Conservation (phyloP, 92 coral and sea anemone genomes). For the Siderastrea siderea region DNA sequence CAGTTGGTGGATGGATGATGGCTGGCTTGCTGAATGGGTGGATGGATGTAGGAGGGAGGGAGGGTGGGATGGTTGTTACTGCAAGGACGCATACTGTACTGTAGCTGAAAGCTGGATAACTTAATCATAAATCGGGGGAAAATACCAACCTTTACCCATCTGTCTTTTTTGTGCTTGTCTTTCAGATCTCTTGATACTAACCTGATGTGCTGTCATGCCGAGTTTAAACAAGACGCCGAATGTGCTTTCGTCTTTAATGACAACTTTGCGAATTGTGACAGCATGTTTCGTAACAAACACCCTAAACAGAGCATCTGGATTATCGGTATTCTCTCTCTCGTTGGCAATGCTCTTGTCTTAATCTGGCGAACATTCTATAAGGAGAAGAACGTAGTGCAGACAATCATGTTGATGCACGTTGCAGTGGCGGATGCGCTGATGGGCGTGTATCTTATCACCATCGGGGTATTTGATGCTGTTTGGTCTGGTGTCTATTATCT, state of each 20-base stretch:
- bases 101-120: not conserved
- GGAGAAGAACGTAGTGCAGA: constrained; percentile 62
- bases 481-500: constrained; percentile 79
- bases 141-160: not conserved
- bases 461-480: constrained; percentile 73
- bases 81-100: too few species aligned
- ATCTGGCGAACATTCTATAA: constrained; percentile 78
- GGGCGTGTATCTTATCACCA: constrained; percentile 78
- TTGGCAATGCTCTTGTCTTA: constrained; percentile 81
- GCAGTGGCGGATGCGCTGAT: constrained; percentile 86
- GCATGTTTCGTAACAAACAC: not conserved
- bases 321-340: constrained; percentile 83
- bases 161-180: too few species aligned
- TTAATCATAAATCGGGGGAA: not conserved
- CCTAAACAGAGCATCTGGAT: constrained; percentile 75
- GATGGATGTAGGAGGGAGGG: too few species aligned
- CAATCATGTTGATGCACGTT: constrained; percentile 73
- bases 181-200: not conserved
- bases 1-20: too few species aligned
- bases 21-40: too few species aligned
- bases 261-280: constrained; percentile 7
- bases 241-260: not conserved
- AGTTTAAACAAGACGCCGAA: not conserved
- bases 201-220: too few species aligned
- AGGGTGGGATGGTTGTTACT: too few species aligned